A percentile compares a stretch with the other conserved stretches of the same genome.
phyloP scores from a whole-genome alignment of 2,113 vertebrate genomes.

The Pachyramphus minor region DNA sequence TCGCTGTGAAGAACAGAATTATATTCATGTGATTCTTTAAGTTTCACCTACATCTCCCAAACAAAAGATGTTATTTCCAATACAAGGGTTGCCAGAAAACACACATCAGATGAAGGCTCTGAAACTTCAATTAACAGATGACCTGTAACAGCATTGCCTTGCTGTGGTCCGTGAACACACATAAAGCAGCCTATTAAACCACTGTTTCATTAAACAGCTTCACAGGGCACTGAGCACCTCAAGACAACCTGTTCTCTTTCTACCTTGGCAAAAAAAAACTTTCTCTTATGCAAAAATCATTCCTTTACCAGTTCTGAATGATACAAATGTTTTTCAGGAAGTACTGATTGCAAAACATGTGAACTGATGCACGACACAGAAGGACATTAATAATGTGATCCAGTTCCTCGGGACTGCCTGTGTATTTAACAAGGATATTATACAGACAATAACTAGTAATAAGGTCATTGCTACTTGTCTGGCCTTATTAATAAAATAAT shows the following conservation, averaged over 20 bases:
- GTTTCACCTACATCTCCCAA: not conserved
- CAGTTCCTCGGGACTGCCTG: not conserved
- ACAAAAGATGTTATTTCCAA: not conserved
- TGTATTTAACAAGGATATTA: not conserved
- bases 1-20: not conserved
- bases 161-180: not conserved
- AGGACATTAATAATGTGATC: not conserved
- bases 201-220: not conserved
- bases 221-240: not conserved
- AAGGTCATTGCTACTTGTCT: not conserved
- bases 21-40: not conserved
- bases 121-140: conserved; percentile 23
- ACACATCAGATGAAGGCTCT: not conserved
- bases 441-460: not conserved
- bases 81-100: not conserved
- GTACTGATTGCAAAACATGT: not conserved
- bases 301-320: not conserved
- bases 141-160: not conserved
- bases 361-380: not conserved
- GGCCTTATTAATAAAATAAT: not conserved
- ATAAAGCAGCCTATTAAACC: not conserved
- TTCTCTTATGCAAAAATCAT: too few relatives aligned
- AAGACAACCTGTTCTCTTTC: not conserved
- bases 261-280: not conserved
- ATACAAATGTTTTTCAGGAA: not conserved